Conservation (phyloP, 2,888 invertebrate genomes). For the Megastigmus dorsalis region DNA sequence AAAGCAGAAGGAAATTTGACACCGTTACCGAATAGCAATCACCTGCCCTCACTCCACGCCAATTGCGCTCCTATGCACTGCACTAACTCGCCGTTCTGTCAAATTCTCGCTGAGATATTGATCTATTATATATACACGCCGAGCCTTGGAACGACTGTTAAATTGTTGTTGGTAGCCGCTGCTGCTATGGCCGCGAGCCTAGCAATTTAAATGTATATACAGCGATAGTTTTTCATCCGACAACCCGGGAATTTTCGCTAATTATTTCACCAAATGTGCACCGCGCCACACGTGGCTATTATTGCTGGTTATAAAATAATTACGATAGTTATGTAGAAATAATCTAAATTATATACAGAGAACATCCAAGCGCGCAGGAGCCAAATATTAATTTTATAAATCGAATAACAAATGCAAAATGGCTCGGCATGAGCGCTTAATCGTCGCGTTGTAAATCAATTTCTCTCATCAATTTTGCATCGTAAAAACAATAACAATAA, state of each 20-base stretch:
- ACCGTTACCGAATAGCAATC: conserved; percentile 29
- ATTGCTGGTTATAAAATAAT: no score
- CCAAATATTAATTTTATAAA: no score
- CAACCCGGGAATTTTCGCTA: no score
- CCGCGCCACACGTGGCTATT: no score
- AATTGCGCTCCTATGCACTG: no score
- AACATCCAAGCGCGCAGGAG: no score
- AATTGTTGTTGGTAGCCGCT: conserved; percentile 20
- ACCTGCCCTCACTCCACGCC: background rate
- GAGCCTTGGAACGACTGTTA: conserved; percentile 6
- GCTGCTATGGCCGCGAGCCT: background rate
- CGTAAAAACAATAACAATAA: background rate
- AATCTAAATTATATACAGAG: no score
- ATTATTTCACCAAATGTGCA: no score
- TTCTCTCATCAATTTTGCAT: background rate
- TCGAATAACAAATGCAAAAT: no score
- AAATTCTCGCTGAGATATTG: conserved; percentile 34
- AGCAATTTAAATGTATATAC: background rate
- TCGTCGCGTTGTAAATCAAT: background rate
- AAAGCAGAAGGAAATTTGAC: conserved; percentile 37
- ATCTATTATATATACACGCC: conserved; percentile 7
- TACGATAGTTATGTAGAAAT: no score
- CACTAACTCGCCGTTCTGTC: conserved; percentile 1
- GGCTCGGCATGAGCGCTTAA: no score
- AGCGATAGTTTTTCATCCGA: no score